phyloP scores from a whole-genome alignment of 2,113 vertebrate species.

The Corythornis vintsioides region DNA sequence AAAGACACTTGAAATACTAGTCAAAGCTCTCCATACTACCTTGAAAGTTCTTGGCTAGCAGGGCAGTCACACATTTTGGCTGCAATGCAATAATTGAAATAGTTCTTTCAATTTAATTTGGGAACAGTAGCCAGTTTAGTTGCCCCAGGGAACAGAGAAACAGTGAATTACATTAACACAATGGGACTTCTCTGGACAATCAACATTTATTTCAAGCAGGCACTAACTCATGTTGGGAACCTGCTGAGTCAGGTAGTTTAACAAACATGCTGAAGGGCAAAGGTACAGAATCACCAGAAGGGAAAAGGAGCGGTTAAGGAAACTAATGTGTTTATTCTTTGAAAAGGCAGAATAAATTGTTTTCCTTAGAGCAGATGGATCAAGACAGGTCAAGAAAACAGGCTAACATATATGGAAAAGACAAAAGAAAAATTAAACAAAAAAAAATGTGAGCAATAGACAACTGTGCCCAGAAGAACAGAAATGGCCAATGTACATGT shows the following conservation, averaged over 20 bases:
- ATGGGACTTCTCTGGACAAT: conserved; percentile 51
- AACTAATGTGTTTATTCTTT: conserved; percentile 20
- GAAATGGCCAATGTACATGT: not conserved
- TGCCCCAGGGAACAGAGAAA: conserved; percentile 50
- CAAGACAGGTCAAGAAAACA: not conserved
- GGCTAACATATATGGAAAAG: not conserved
- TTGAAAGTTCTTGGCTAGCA: conserved; percentile 8
- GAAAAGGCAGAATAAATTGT: conserved; percentile 30
- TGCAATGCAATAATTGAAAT: conserved; percentile 26
- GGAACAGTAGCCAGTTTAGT: conserved; percentile 31
- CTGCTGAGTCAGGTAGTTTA: conserved; percentile 55
- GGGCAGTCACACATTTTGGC: not conserved
- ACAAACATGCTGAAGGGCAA: conserved; percentile 50
- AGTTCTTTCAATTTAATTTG: conserved; percentile 42
- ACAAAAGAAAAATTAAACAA: not conserved
- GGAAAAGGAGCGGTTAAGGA: not conserved
- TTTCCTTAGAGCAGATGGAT: conserved; percentile 12
- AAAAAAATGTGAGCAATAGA: not conserved
- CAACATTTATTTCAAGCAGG: conserved; percentile 48
- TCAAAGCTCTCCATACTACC: not conserved
- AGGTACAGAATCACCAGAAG: conserved; percentile 33
- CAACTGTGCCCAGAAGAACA: not conserved
- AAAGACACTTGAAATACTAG: not conserved
- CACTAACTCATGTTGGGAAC: conserved; percentile 51
- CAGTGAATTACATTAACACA: conserved; percentile 51